Base-by-base conservation (phyloP, 1,140 invertebrate genomes). In the Lucilia sericata region DNA sequence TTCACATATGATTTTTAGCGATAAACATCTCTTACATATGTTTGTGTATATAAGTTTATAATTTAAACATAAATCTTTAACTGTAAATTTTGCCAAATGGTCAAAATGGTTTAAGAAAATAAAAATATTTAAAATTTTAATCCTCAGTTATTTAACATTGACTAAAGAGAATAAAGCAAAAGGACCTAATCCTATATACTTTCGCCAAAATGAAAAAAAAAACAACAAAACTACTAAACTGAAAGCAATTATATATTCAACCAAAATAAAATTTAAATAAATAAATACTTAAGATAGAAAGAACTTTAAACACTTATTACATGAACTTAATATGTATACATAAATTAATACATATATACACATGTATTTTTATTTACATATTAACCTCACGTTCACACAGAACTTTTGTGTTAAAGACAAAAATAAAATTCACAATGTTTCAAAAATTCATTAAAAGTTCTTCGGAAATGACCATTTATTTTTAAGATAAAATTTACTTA, bases 21-120 rank as follows among this genome's bases (percentile, higher is more conserved):
- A 70, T 70, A 70, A 70, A 70, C 60, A 25, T 70, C 19, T 70
- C 19, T 70, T 70, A 9, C 8, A 70, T 21, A 30, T 30, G n/a
- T n/a, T 70, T 70, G 13, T n/a, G 19, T 9, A 17, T 70, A 21
- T 5, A 17, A 3, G 25, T 30, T 30, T 30, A 19, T n/a, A 19
- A 70, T 25, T 3, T 70, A 19, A n/a, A 5, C 65, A 70, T 70
- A 21, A 25, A 70, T 70, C 65, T 21, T 12, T 21, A 21, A 25
- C n/a, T 12, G 19, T 8, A 70, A 70, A 19, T 70, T 70, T 70
- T 70, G 65, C 65, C 65, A 70, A 70, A 70, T 21, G 65, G 65
- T 70, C 65, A 25, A 70, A 5, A 70, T 7, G 19, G n/a, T 70
- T 21, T 21, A 21, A n/a, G 55, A n/a, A 19, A 70, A 70, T n/a